Evolutionary conservation across 2,888 invertebrate species (phyloP).

Genomic region (Dolichomitus sp.): DNA sequence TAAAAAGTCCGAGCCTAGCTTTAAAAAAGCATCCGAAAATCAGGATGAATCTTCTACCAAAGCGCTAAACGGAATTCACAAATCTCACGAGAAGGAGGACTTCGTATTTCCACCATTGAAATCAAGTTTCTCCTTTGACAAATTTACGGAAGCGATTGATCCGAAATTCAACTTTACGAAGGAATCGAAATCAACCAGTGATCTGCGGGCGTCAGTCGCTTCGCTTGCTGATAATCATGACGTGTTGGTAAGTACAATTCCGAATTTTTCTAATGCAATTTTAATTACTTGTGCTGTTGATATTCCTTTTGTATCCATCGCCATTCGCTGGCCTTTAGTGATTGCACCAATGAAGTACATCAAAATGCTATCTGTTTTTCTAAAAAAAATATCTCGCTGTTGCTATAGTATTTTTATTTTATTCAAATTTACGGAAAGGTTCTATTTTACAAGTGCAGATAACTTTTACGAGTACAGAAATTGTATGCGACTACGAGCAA

Average conservation of each 20-base stretch:
- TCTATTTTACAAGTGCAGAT: no score
- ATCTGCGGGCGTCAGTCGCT: background rate
- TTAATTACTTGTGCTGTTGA: no score
- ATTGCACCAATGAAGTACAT: no score
- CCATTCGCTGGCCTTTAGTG: background rate
- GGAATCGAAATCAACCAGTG: conserved; percentile 23
- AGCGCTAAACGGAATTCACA: background rate
- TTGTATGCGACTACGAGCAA: no score
- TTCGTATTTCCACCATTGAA: background rate
- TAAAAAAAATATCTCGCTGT: no score
- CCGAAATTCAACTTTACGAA: background rate
- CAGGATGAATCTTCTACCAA: background rate
- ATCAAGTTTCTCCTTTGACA: background rate
- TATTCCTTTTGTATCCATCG: no score
- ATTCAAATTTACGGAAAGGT: no score
- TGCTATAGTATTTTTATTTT: no score
- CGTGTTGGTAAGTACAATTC: conserved; percentile 33
- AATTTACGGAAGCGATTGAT: background rate
- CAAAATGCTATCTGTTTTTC: no score
- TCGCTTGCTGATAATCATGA: background rate
- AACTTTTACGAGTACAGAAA: no score
- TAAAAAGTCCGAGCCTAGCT: background rate
- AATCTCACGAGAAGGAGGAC: background rate
- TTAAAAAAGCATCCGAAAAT: background rate
- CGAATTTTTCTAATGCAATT: background rate